Evolutionary conservation across 2,113 vertebrate species (phyloP).

Genomic region (Epinephelus lanceolatus): DNA sequence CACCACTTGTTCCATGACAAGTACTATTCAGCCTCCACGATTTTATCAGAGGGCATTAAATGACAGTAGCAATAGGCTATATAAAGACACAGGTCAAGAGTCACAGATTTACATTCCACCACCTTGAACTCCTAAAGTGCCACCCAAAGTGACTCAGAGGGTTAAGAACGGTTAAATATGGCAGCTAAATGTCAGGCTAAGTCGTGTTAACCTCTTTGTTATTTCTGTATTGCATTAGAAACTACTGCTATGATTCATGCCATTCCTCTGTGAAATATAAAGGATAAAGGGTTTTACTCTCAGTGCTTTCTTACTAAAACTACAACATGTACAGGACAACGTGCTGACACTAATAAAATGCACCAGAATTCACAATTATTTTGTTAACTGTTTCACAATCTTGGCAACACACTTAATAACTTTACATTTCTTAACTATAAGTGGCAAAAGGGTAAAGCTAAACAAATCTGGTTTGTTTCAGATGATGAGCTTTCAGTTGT

Average conservation of each 20-base stretch:
- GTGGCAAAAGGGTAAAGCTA: neutral
- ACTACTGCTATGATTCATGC: neutral
- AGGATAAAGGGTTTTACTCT: no score
- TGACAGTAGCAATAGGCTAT: neutral
- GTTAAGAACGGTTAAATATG: neutral
- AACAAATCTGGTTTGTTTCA: neutral
- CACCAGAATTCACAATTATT: no score
- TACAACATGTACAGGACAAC: neutral
- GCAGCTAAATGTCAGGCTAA: neutral
- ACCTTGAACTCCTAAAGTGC: neutral
- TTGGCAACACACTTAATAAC: neutral
- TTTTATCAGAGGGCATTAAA: conserved; percentile 8
- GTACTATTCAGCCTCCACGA: neutral
- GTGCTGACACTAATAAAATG: neutral
- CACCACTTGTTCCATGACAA: conserved; percentile 22
- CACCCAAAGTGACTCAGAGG: neutral
- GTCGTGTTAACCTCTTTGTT: neutral
- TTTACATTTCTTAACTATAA: neutral
- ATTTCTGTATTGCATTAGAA: neutral
- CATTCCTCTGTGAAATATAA: neutral
- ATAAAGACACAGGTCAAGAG: conserved; percentile 6
- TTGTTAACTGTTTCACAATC: neutral
- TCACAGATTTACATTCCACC: neutral
- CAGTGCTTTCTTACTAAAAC: neutral
- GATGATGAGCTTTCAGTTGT: neutral